A percentile compares a stretch with the other conserved stretches of the same genome.
phyloP scores from a whole-genome alignment of 2,113 vertebrate genomes.

The Malurus melanocephalus region DNA sequence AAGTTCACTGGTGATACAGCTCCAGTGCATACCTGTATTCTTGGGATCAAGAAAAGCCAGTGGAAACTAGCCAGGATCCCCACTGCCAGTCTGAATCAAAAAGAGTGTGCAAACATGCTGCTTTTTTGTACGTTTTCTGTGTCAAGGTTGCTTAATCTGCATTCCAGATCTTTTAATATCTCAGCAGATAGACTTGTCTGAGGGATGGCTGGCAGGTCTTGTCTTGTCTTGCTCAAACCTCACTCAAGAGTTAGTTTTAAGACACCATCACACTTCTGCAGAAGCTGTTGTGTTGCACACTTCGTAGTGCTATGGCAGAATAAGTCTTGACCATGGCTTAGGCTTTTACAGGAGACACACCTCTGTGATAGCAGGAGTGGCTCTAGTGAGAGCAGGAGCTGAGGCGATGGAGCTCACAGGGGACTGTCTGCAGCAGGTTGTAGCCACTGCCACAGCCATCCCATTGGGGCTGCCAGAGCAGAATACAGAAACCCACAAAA shows the following conservation, averaged over 20 bases:
- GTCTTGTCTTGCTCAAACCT: neutral
- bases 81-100: neutral
- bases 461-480: neutral
- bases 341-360: neutral
- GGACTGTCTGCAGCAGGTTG: neutral
- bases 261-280: neutral
- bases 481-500: neutral
- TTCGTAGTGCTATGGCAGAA: neutral
- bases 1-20: neutral
- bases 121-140: neutral
- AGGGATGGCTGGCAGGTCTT: neutral
- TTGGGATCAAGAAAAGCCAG: neutral
- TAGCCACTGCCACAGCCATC: neutral
- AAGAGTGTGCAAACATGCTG: neutral
- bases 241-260: neutral
- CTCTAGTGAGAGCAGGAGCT: neutral
- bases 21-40: neutral
- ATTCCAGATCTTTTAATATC: neutral
- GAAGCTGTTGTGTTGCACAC: neutral
- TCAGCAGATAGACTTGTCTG: neutral
- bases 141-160: neutral
- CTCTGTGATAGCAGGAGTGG: neutral
- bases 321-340: neutral
- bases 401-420: accelerated
- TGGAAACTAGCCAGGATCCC: neutral